Conservation (phyloP, 2,113 vertebrate species). For the Aphelocoma coerulescens region DNA sequence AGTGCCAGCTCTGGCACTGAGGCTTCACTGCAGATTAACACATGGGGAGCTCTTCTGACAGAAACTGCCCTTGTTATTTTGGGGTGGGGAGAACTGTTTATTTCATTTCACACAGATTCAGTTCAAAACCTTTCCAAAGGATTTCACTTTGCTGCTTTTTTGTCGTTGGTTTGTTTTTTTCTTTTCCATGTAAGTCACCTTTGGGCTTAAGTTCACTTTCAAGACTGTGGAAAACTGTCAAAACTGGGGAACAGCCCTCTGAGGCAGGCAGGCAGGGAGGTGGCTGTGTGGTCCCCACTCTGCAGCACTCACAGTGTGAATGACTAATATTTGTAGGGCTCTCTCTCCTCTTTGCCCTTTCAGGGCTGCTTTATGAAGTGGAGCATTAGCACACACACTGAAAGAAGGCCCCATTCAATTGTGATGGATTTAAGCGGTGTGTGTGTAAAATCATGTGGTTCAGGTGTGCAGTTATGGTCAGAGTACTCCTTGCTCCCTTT, state of each 20-base stretch:
- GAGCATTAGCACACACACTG: neutral
- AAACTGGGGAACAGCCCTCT: neutral
- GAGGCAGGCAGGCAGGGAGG: neutral
- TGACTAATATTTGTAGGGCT: neutral
- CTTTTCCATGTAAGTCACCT: neutral
- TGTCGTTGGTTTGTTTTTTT: neutral
- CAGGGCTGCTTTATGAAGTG: neutral
- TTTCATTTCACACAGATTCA: neutral
- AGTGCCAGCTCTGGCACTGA: neutral
- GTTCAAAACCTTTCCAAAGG: neutral
- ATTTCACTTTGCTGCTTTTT: neutral
- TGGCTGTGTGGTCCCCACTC: neutral
- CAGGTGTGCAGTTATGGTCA: neutral
- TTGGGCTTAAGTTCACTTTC: neutral
- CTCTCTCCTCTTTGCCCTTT: neutral
- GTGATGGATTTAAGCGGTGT: fast-evolving
- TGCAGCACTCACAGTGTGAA: neutral
- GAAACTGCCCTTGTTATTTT: neutral
- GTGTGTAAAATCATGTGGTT: neutral
- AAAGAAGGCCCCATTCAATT: fast-evolving
- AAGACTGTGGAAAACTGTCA: neutral
- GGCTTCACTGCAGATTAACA: neutral
- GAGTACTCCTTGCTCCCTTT: neutral
- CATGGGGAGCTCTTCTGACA: neutral
- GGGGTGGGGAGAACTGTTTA: neutral